phyloP scores from a whole-genome alignment of 2,797 vertebrate genomes.

The Manis crassicaudata region DNA sequence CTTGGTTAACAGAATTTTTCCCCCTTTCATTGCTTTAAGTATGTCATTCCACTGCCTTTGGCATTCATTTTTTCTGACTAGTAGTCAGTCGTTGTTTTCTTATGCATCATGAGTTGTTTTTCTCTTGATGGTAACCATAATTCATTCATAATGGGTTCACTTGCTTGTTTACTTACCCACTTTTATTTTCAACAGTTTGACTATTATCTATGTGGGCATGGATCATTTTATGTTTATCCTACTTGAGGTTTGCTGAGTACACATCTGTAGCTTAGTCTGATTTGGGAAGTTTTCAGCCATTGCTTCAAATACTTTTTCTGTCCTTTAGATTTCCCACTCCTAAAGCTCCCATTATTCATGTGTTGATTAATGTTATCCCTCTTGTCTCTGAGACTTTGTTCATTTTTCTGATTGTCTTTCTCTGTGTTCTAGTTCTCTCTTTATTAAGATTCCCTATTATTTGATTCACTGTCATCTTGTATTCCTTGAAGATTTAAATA shows the following conservation, averaged over 20 bases:
- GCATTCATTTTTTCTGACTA: conserved; percentile 9
- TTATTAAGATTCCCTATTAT: not conserved
- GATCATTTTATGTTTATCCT: not conserved
- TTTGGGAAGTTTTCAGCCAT: not conserved
- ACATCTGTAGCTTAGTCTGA: not conserved
- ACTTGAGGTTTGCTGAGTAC: not conserved
- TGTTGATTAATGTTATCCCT: not conserved
- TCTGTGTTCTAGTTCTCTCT: not conserved
- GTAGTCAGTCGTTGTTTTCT: not conserved
- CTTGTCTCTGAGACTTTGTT: not conserved
- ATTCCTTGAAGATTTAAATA: conserved; percentile 20
- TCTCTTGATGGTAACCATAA: not conserved
- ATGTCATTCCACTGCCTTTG: not conserved
- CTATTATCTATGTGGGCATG: not conserved
- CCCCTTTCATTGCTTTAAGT: not conserved
- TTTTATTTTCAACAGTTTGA: conserved; percentile 18
- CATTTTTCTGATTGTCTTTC: not conserved
- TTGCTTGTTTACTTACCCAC: not conserved
- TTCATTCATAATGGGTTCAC: conserved; percentile 3
- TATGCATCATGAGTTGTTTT: not conserved
- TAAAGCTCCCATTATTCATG: not conserved
- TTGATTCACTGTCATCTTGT: not conserved
- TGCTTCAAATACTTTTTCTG: conserved; percentile 3
- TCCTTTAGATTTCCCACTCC: not conserved
- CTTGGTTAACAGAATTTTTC: not conserved